These are phyloP conservation scores for Mormoops blainvillei DNA, from an alignment of 2,113 vertebrate species.

Conservation along the genomic window DNA sequence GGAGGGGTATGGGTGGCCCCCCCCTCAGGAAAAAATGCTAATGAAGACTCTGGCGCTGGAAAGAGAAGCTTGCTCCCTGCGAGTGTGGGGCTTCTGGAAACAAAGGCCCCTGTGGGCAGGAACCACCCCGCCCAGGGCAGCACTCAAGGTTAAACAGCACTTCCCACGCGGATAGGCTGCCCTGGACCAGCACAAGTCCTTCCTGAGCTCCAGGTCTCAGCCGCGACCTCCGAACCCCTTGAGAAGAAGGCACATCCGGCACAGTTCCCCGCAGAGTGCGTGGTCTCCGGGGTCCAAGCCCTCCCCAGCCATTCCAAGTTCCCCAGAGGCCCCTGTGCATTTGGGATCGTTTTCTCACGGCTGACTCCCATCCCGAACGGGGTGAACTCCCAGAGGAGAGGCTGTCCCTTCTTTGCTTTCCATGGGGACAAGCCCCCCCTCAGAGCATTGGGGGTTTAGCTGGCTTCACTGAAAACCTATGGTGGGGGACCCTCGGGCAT, in stretches of 20 bases:
- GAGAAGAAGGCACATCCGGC: background rate
- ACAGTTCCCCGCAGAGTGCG: rapidly evolving
- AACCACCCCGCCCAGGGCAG: background rate
- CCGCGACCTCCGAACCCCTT: rapidly evolving
- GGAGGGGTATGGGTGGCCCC: background rate
- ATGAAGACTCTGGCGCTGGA: background rate
- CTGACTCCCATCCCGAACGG: background rate
- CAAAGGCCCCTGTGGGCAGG: background rate
- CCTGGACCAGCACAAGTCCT: rapidly evolving
- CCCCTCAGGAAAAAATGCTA: background rate
- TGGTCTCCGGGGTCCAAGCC: background rate
- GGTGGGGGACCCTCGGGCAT: background rate
- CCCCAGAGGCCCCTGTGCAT: background rate
- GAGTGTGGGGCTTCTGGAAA: too few relatives aligned
- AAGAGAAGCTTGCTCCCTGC: background rate
- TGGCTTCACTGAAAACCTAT: background rate
- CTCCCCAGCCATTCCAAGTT: background rate
- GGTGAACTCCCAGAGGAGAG: background rate
- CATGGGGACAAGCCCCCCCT: constrained; percentile 34
- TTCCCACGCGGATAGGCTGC: background rate
- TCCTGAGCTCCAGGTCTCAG: background rate
- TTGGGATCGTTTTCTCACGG: background rate
- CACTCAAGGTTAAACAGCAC: background rate
- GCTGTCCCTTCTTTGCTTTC: constrained; percentile 39
- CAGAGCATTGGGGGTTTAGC: background rate